Evolutionary conservation across 1,140 invertebrate genomes (phyloP).

Genomic region (Dicyema japonicum): DNA sequence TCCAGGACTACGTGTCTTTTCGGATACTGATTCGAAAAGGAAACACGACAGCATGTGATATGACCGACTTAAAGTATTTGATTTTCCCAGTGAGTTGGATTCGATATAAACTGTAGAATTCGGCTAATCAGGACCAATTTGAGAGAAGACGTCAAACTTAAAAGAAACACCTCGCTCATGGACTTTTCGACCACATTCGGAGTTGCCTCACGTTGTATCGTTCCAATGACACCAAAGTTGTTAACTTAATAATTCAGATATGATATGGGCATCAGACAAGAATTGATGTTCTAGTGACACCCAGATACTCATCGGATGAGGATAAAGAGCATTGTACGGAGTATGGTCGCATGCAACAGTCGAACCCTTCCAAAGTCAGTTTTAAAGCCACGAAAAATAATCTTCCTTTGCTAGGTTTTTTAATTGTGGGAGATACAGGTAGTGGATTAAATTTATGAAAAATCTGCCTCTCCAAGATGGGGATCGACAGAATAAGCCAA

Average conservation of each 20-base stretch:
- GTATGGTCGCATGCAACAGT: conserved; percentile 90
- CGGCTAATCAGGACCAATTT: conserved; percentile 62
- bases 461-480: conserved; percentile 93
- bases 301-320: conserved; percentile 86
- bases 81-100: conserved; percentile 93
- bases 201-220: too few species aligned
- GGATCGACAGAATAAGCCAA: conserved; percentile 71
- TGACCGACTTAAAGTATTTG: conserved; percentile 54
- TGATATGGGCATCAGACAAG: too few species aligned
- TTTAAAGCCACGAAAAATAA: conserved; percentile 83
- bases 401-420: conserved; percentile 70
- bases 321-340: conserved; percentile 99
- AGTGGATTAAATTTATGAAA: conserved; percentile 90
- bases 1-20: too few species aligned
- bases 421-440: conserved; percentile 92
- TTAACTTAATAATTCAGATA: too few species aligned
- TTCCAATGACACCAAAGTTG: too few species aligned
- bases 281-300: too few species aligned
- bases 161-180: too few species aligned
- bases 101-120: conserved; percentile 95
- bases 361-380: conserved; percentile 64
- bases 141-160: conserved; percentile 86
- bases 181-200: too few species aligned
- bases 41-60: conserved; percentile 97
- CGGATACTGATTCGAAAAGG: conserved; percentile 94